A percentile compares a stretch with the other conserved stretches of the same genome.
phyloP scores from a whole-genome alignment of 37 sponge, comb jelly and placozoan species.

The Eunapius fragilis region DNA sequence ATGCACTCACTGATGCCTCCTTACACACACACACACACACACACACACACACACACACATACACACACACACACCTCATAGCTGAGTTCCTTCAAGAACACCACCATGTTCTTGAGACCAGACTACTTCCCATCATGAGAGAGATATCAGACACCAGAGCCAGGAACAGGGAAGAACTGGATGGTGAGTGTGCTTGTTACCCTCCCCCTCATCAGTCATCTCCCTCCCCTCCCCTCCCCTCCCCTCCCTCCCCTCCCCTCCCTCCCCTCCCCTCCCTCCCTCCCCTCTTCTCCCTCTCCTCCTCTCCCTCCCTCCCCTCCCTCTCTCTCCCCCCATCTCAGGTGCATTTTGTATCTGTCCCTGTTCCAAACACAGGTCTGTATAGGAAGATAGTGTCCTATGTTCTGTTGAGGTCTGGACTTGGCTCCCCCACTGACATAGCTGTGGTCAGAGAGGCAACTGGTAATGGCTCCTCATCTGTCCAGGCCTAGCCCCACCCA shows the following conservation, averaged over 20 bases:
- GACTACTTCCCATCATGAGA: conserved; percentile 82
- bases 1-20: background rate
- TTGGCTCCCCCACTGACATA: conserved; percentile 97
- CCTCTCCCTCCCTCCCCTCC: background rate
- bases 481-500: background rate
- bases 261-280: background rate
- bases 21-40: background rate
- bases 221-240: background rate
- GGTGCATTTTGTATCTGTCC: background rate
- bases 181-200: conserved; percentile 44
- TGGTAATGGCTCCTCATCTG: conserved; percentile 47
- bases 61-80: conserved; percentile 17
- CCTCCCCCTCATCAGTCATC: background rate
- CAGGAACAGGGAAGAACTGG: conserved; percentile 93
- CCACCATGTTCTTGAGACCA: conserved; percentile 75
- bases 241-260: background rate
- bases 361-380: conserved; percentile 50
- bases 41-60: background rate
- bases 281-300: background rate
- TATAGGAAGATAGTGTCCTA: conserved; percentile 97
- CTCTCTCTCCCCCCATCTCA: background rate
- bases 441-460: conserved; percentile 93
- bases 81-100: conserved; percentile 94
- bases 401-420: conserved; percentile 90
- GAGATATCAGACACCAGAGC: conserved; percentile 95